Conservation (phyloP, 2,113 vertebrate genomes). For the Heterotilapia buettikoferi region DNA sequence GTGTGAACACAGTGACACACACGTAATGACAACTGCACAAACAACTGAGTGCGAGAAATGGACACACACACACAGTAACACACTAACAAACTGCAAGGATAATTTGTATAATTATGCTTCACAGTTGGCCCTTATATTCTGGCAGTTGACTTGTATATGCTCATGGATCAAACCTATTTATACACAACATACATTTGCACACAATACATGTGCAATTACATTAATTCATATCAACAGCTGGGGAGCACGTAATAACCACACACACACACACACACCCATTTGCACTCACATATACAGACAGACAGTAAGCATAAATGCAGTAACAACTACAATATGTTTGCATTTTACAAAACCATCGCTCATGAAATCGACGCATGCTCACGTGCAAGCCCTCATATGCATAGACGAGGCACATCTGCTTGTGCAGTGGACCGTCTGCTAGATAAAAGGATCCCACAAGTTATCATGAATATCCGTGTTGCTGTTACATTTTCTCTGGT, state of each 20-base stretch:
- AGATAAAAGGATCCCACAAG: conserved; percentile 28
- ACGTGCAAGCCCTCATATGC: not conserved
- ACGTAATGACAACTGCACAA: not conserved
- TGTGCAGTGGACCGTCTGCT: not conserved
- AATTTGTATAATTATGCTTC: conserved; percentile 53
- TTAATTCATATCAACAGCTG: not conserved
- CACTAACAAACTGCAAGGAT: conserved; percentile 3
- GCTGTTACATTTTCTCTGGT: not conserved
- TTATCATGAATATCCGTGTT: conserved; percentile 8
- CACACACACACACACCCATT: not conserved
- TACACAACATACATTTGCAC: conserved; percentile 8
- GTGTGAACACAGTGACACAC: conserved; percentile 18
- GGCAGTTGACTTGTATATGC: not conserved
- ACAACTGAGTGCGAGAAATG: not conserved
- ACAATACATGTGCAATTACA: not conserved
- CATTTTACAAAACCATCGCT: not conserved
- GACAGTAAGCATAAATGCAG: not conserved
- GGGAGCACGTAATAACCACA: not conserved
- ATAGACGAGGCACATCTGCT: conserved; percentile 1
- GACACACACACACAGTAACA: not conserved
- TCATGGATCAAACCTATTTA: not conserved
- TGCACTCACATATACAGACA: not conserved
- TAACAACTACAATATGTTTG: not conserved
- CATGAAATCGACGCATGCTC: not conserved
- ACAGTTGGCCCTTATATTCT: conserved; percentile 13